Conservation (phyloP, 37 sponge, comb jelly and placozoan genomes). For the Beroe ovata region DNA sequence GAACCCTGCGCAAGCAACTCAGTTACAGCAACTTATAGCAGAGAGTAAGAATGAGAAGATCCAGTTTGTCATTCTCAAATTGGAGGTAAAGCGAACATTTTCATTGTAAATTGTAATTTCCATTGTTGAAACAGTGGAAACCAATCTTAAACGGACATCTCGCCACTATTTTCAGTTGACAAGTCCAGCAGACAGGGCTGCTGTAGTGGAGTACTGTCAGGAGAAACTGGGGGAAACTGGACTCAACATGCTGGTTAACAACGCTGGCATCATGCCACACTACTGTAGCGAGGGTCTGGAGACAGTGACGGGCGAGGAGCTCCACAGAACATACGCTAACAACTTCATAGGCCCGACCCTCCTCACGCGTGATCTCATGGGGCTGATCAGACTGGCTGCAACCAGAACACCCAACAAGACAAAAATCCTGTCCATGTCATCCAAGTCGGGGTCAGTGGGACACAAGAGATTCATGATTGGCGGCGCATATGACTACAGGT, state of each 20-base stretch:
- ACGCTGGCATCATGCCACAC: slow-evolving; percentile 66
- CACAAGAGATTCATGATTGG: slow-evolving; percentile 58
- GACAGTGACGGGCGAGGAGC: slow-evolving; percentile 28
- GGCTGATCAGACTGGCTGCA: slow-evolving; percentile 21
- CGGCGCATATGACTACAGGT: slow-evolving; percentile 49
- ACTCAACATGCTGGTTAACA: slow-evolving; percentile 51
- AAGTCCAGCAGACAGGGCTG: background rate
- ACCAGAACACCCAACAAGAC: slow-evolving; percentile 10
- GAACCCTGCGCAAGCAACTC: background rate
- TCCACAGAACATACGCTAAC: slow-evolving; percentile 33
- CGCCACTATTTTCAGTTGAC: background rate
- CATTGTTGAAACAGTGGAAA: too few relatives aligned
- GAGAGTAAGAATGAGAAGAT: slow-evolving; percentile 32
- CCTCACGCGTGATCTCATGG: slow-evolving; percentile 36
- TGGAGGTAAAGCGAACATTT: slow-evolving; percentile 42
- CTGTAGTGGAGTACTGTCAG: slow-evolving; percentile 28
- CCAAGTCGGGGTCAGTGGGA: slow-evolving; percentile 31
- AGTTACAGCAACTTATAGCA: slow-evolving; percentile 9
- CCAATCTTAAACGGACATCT: too few relatives aligned
- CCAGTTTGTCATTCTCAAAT: background rate
- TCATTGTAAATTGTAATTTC: too few relatives aligned
- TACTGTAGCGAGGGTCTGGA: slow-evolving; percentile 65
- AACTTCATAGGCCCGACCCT: slow-evolving; percentile 59
- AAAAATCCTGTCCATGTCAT: slow-evolving; percentile 13
- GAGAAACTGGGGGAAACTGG: background rate